These are phyloP conservation scores for Drosophila bipectinata DNA, from an alignment of 1,140 invertebrate species.

Conservation along the genomic window DNA sequence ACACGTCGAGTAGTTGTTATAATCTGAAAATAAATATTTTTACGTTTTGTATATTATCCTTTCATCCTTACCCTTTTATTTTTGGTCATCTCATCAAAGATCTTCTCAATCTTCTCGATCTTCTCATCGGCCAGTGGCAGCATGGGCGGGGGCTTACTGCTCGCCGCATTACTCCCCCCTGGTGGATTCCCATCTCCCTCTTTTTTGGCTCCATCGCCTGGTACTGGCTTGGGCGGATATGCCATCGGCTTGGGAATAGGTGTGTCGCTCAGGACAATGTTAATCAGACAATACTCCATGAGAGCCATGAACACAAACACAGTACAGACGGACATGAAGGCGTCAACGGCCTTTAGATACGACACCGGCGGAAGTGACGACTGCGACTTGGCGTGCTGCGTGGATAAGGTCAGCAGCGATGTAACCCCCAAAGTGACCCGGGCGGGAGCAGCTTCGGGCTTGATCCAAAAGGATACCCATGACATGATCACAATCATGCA, in stretches of 20 bases:
- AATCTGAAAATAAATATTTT: slow-evolving; percentile 43
- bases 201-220: slow-evolving; percentile 66
- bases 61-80: slow-evolving; percentile 62
- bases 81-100: slow-evolving; percentile 82
- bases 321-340: slow-evolving; percentile 96
- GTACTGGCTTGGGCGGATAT: slow-evolving; percentile 79
- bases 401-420: slow-evolving; percentile 94
- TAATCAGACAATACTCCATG: slow-evolving; percentile 97
- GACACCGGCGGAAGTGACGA: slow-evolving; percentile 94
- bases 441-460: slow-evolving; percentile 94
- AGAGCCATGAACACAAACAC: slow-evolving; percentile 96
- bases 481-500: slow-evolving; percentile 96
- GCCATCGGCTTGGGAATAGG: slow-evolving; percentile 81
- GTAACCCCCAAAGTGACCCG: slow-evolving; percentile 95
- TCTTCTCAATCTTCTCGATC: slow-evolving; percentile 82
- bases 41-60: neutral
- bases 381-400: slow-evolving; percentile 96
- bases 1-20: slow-evolving; percentile 68
- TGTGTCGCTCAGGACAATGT: slow-evolving; percentile 89
- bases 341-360: slow-evolving; percentile 95
- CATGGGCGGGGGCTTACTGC: slow-evolving; percentile 59
- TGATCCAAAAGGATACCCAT: slow-evolving; percentile 97
- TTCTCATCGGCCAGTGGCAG: slow-evolving; percentile 72
- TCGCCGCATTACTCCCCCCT: slow-evolving; percentile 32
- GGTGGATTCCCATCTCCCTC: slow-evolving; percentile 52